Evolutionary conservation across 2,797 vertebrate genomes (phyloP), one percentile per base, ranked within the genome.

Genomic region (Florisuga fusca): DNA sequence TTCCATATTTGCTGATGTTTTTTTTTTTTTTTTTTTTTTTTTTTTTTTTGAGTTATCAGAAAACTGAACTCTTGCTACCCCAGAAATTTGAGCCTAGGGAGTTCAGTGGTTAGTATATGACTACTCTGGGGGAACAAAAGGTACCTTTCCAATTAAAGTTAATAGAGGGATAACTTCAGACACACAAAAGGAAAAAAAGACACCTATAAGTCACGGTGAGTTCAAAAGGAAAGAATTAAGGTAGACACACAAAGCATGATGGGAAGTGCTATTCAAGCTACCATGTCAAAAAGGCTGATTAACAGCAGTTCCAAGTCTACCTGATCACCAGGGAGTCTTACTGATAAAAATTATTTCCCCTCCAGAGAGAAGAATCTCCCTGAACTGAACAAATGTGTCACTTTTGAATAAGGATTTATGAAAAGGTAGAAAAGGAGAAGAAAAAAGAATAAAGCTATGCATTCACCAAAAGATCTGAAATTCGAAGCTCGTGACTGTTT

Each of bases 301-400:
- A 98, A 97, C 97, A 97, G 97, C 96, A 96, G 97, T 97, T 98
- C 97, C 97, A 97, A 98, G 98, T 98, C 95, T 94, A 97, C 95
- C 96, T 97, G 97, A 98, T 98, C 98, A 98, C 98, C 97, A 98
- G 98, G 98, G 98, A 98, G 98, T 98, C 98, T 98, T 90, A 96
- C 96, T 97, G 97, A 98, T 98, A 98, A 98, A 98, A 98, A 98
- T 98, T 98, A 98, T 98, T 97, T 97, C 97, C 95, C 95, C 96
- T 97, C 97, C 95, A 97, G 97, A 97, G 97, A 98, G 96, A 98
- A 97, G 96, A 98, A 98, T 98, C 97, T 96, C 94, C 97, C 97
- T 97, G 96, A 97, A 96, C 91, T 62, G 97, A 98, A 98, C 97
- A 98, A 98, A 98, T 97, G 97, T 97, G 97, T 98, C 97, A 95